Evolutionary conservation across 2,113 vertebrate species (phyloP).

Genomic region (Lontra canadensis): DNA sequence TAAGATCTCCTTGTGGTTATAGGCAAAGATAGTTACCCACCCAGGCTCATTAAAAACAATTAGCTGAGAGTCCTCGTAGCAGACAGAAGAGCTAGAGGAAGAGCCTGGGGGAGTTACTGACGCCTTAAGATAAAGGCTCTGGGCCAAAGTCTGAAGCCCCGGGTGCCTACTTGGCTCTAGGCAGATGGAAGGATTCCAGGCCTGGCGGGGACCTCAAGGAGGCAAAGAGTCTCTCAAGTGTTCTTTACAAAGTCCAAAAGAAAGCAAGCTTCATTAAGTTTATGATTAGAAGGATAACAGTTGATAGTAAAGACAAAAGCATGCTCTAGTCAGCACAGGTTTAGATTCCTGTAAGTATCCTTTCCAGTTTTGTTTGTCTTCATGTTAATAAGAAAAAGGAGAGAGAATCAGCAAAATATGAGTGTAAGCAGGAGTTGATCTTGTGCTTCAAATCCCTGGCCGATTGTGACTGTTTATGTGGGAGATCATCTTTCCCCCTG

Average conservation of each 20-base stretch:
- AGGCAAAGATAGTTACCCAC: neutral
- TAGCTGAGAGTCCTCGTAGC: neutral
- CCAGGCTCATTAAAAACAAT: slow-evolving; percentile 49
- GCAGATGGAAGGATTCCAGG: neutral
- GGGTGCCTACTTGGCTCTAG: neutral
- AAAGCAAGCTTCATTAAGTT: neutral
- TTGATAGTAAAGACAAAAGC: neutral
- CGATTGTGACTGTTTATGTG: accelerated
- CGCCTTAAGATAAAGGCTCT: neutral
- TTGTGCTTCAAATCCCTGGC: neutral
- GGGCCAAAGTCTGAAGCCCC: neutral
- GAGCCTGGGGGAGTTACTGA: neutral
- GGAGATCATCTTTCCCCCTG: neutral
- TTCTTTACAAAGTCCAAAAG: neutral
- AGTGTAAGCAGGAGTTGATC: neutral
- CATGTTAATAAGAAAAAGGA: neutral
- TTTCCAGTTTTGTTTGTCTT: neutral
- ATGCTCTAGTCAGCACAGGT: neutral
- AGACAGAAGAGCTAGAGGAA: neutral
- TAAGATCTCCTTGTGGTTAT: neutral
- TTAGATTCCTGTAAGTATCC: neutral
- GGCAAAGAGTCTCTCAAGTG: neutral
- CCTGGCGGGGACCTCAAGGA: neutral
- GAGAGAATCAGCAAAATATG: neutral
- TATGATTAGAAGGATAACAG: neutral